A percentile compares a stretch with the other conserved stretches of the same genome.
phyloP scores from a whole-genome alignment of 92 coral and sea anemone species.

The Porites divaricata region DNA sequence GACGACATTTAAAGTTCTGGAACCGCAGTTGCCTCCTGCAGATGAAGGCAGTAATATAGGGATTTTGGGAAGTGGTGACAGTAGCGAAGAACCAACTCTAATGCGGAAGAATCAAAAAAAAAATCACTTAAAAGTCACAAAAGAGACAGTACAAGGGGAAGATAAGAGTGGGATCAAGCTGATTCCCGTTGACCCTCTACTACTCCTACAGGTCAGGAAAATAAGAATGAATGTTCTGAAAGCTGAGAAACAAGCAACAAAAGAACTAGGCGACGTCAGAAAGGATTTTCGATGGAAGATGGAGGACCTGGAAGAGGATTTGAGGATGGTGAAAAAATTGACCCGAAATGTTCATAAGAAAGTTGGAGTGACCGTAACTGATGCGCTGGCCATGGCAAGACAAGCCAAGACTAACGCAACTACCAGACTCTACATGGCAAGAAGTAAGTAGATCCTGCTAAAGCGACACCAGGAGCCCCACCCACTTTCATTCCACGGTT shows the following conservation, averaged over 20 bases:
- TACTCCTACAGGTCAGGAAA: constrained; percentile 39
- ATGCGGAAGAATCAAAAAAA: not conserved
- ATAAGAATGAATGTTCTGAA: constrained; percentile 54
- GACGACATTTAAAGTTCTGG: not conserved
- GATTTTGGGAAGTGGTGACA: not conserved
- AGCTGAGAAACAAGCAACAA: constrained; percentile 61
- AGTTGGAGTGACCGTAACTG: constrained; percentile 57
- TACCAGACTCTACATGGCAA: constrained; percentile 50
- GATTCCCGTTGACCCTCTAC: constrained; percentile 33
- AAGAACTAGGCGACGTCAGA: constrained; percentile 61
- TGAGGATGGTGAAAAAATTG: constrained; percentile 55
- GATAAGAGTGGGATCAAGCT: not conserved
- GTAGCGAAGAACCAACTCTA: not conserved
- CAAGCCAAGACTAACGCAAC: constrained; percentile 68
- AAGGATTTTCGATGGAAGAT: constrained; percentile 50
- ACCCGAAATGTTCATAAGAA: constrained; percentile 61
- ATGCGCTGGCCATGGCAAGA: constrained; percentile 61
- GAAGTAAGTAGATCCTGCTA: constrained; percentile 57
- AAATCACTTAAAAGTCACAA: not conserved
- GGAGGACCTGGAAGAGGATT: constrained; percentile 46
- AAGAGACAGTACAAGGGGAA: not conserved
- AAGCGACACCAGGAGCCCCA: too few species aligned
- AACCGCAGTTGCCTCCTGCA: not conserved
- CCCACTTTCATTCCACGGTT: too few species aligned
- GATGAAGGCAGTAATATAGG: not conserved